These are phyloP conservation scores for Eptatretus burgeri DNA, from an alignment of 2,113 vertebrate genomes.

Conservation along the genomic window DNA sequence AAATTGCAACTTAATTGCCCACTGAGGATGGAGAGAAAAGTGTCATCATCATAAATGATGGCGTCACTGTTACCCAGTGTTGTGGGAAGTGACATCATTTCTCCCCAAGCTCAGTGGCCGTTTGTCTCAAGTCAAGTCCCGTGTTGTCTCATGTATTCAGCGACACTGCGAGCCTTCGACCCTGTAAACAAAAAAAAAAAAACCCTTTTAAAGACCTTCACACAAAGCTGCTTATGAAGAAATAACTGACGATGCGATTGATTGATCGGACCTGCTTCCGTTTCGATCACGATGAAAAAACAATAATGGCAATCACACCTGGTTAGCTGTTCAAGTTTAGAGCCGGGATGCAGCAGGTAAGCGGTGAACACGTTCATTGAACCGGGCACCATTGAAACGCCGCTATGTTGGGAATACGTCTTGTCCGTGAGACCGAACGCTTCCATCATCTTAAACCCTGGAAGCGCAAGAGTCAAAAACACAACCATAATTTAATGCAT, in stretches of 20 bases:
- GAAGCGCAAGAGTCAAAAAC: too few relatives aligned
- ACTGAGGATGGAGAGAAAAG: too few relatives aligned
- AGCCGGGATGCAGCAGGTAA: slow-evolving; percentile 39
- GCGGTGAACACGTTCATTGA: slow-evolving; percentile 25
- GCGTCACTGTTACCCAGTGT: too few relatives aligned
- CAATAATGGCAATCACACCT: slow-evolving; percentile 20
- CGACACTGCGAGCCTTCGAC: too few relatives aligned
- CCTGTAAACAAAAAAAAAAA: too few relatives aligned
- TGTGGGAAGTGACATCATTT: too few relatives aligned
- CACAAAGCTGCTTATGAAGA: not conserved
- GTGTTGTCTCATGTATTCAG: too few relatives aligned
- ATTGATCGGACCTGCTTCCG: not conserved
- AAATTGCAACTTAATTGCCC: too few relatives aligned
- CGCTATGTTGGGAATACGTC: slow-evolving; percentile 37
- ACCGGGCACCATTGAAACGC: slow-evolving; percentile 40
- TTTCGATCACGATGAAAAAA: not conserved
- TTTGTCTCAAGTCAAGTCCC: too few relatives aligned
- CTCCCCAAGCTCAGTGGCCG: too few relatives aligned
- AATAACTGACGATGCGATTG: not conserved
- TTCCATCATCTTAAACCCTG: slow-evolving; percentile 73
- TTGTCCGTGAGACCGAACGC: slow-evolving; percentile 41
- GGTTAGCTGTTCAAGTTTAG: slow-evolving; percentile 40
- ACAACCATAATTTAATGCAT: too few relatives aligned
- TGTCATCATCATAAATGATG: too few relatives aligned
- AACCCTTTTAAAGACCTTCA: not conserved